Evolutionary conservation across 2,113 vertebrate species (phyloP).

Genomic region (Prionailurus bengalensis): DNA sequence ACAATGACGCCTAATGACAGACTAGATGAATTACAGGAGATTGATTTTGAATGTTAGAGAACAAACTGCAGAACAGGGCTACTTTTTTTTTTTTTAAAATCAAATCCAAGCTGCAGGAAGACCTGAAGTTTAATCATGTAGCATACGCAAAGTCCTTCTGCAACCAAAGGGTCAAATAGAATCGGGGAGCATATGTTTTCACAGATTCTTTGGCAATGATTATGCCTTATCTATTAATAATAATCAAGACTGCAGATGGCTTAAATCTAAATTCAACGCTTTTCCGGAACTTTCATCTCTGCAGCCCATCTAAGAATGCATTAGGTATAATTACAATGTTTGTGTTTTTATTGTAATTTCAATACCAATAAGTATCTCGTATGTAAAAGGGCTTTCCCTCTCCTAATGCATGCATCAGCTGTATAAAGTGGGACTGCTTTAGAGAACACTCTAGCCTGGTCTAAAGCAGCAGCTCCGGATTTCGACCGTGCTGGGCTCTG

Average conservation of each 20-base stretch:
- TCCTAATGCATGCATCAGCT: constrained; percentile 24
- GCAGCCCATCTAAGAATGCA: constrained; percentile 64
- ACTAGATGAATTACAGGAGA: constrained; percentile 88
- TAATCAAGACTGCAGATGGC: constrained; percentile 78
- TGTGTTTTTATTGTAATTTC: constrained; percentile 52
- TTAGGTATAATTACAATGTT: constrained; percentile 40
- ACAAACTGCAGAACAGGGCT: constrained; percentile 72
- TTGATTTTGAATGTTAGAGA: constrained; percentile 74
- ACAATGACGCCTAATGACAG: constrained; percentile 91
- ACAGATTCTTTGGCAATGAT: constrained; percentile 60
- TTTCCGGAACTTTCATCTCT: constrained; percentile 78
- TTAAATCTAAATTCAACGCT: constrained; percentile 70
- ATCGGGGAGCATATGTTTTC: neutral
- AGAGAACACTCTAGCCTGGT: constrained; percentile 61
- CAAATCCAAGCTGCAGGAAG: constrained; percentile 60
- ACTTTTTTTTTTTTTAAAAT: constrained; percentile 50
- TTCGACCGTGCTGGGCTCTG: constrained; percentile 60
- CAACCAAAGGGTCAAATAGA: constrained; percentile 22
- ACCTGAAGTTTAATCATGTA: constrained; percentile 79
- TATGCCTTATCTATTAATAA: constrained; percentile 75
- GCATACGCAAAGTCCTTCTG: neutral
- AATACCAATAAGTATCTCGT: constrained; percentile 60
- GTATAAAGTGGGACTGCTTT: constrained; percentile 64
- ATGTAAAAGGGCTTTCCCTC: neutral
- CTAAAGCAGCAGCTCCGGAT: constrained; percentile 64